Conservation (phyloP, 2,113 vertebrate species). For the Acrocephalus kingi region DNA sequence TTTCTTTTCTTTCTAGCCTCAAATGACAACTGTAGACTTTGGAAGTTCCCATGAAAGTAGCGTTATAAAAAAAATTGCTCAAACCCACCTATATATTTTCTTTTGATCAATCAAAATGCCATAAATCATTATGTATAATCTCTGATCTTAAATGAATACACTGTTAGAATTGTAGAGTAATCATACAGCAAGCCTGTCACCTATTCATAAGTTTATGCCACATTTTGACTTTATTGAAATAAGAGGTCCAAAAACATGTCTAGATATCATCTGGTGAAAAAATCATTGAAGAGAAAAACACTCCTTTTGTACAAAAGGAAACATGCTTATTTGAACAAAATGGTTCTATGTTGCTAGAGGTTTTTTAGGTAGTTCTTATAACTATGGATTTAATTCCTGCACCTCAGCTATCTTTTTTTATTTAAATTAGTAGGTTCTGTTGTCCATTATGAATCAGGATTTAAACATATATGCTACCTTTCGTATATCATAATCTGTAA, state of each 20-base stretch:
- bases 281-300: background rate
- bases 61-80: background rate
- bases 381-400: background rate
- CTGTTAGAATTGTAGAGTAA: background rate
- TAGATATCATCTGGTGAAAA: background rate
- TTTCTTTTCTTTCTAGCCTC: background rate
- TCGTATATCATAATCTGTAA: background rate
- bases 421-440: background rate
- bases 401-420: background rate
- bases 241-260: background rate
- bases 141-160: background rate
- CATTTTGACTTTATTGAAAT: background rate
- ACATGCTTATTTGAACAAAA: background rate
- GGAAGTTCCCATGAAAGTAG: background rate
- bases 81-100: background rate
- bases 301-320: background rate
- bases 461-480: background rate
- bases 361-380: background rate
- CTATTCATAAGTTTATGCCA: background rate
- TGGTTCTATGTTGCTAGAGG: fast-evolving
- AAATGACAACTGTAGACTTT: background rate
- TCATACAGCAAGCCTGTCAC: background rate
- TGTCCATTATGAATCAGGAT: background rate
- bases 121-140: background rate
- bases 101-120: background rate